A percentile compares a stretch with the other conserved stretches of the same genome.
These are phyloP conservation scores for Proteles cristata DNA, from an alignment of 2,113 vertebrate genomes.

Conservation along the genomic window DNA sequence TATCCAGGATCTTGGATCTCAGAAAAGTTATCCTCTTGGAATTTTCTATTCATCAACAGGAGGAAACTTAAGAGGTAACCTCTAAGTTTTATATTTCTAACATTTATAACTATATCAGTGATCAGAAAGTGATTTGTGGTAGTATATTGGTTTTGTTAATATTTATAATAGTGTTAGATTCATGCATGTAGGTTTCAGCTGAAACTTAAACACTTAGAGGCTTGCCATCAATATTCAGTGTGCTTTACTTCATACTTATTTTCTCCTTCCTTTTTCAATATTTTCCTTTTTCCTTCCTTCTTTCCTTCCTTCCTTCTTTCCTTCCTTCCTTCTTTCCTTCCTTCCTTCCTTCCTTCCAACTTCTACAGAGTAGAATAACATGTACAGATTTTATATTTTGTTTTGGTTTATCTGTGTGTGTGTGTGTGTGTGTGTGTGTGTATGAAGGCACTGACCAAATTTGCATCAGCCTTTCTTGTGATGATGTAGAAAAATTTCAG, in stretches of 20 bases:
- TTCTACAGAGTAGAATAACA: not conserved
- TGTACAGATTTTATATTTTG: not conserved
- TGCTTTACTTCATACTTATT: not conserved
- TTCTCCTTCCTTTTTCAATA: not conserved
- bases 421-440: not conserved
- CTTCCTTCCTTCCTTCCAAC: not conserved
- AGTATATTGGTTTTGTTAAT: not conserved
- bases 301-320: fast-evolving
- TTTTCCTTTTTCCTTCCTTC: not conserved
- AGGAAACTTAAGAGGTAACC: not conserved
- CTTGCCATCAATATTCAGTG: not conserved
- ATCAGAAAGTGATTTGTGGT: not conserved
- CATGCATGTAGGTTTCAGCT: not conserved
- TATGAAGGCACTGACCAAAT: not conserved
- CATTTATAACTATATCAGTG: not conserved
- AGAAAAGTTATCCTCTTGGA: not conserved
- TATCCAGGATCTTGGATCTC: not conserved
- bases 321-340: no score
- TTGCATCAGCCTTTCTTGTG: not conserved
- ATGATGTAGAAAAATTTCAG: not conserved
- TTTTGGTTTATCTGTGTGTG: not conserved
- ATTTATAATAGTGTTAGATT: not conserved
- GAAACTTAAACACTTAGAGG: not conserved
- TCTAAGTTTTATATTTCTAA: not conserved
- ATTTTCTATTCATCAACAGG: not conserved